Evolutionary conservation across 1,140 invertebrate genomes (phyloP).

Genomic region (Hormaphis cornu): DNA sequence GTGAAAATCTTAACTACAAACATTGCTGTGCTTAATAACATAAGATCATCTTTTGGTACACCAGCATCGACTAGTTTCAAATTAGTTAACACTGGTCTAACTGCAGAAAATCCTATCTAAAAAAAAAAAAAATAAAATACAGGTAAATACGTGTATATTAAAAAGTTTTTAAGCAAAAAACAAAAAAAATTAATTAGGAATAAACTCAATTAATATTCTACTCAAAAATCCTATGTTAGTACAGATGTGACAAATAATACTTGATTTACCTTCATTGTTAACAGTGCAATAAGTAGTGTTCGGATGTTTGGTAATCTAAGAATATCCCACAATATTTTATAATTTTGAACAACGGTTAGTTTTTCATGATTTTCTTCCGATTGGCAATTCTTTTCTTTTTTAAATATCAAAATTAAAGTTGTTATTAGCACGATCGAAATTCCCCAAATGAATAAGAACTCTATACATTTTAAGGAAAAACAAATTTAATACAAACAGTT

Average conservation of each 20-base stretch:
- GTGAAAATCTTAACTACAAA: conserved; percentile 90
- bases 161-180: background rate
- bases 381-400: background rate
- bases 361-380: background rate
- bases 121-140: background rate
- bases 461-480: background rate
- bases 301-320: background rate
- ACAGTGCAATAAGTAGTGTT: background rate
- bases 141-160: background rate
- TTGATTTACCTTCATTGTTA: background rate
- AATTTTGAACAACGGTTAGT: background rate
- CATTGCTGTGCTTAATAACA: conserved; percentile 82
- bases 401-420: background rate
- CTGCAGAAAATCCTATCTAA: background rate
- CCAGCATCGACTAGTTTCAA: conserved; percentile 92
- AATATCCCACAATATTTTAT: background rate
- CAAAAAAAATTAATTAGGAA: background rate
- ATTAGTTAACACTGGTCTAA: conserved; percentile 67
- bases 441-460: background rate
- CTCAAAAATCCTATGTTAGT: background rate
- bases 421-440: conserved; percentile 50
- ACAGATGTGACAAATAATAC: background rate
- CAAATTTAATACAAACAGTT: background rate
- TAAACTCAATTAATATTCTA: background rate
- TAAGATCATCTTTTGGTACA: conserved; percentile 89